Evolutionary conservation across 37 sponge, comb jelly and placozoan species (phyloP), one percentile per base, ranked within the genome.

Genomic region (Amphimedon queenslandica): DNA sequence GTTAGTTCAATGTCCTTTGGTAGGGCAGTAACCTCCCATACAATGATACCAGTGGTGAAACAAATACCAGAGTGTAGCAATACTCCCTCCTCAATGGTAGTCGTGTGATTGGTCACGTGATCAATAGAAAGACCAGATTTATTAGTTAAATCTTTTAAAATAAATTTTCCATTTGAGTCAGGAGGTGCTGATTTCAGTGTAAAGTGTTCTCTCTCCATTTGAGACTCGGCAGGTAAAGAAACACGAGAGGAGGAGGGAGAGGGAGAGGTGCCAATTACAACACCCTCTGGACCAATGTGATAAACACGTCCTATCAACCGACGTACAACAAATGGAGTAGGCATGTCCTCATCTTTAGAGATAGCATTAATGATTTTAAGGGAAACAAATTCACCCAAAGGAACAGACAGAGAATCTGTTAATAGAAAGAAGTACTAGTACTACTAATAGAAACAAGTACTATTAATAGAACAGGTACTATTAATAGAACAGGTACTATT

Each of bases 201-300:
- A n/a, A n/a, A n/a, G n/a, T n/a, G n/a, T 13, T 18, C 8, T 47
- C 53, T 47, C 13, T 8, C 8, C 53, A 47, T 47, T 47, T 47
- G 8, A 18, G 8, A 13, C 13, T 47, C 53, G 8, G 13, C 53
- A 20, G 65, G 58, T 2, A 55, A 63, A 23, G 11, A 32, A 18
- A 84, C 21, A 6, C 70, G 74, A 24, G 77, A 30, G 36, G 84
- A 85, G 2, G 20, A 10, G 1, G 93, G 93, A 16, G 80, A 41
- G 0, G 58, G 40, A 0, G 85, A 64, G 0, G 77, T 69, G 4
- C 93, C 93, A 16, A 92, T 73, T 4, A 67, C 24, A 4, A 55
- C 77, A 40, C 89, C 85, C 43, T 76, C 70, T 20, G 84, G 81
- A 1, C 93, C 82, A 10, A 92, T 64, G 32, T 78, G 65, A 77